phyloP scores from a whole-genome alignment of 2,797 vertebrate species.

The Mormyrops boulengeri region DNA sequence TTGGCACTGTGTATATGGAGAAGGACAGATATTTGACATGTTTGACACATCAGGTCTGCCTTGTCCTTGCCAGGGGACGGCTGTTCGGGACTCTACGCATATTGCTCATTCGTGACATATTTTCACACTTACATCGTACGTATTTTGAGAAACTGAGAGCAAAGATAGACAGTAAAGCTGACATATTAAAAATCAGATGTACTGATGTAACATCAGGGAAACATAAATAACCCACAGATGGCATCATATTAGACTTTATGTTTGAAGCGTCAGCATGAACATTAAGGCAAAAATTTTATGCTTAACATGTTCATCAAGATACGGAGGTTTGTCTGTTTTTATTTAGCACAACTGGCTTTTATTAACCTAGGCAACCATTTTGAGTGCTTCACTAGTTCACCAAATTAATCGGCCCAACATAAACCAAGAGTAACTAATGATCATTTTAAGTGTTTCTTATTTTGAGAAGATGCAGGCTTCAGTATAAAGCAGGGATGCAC shows the following conservation, averaged over 20 bases:
- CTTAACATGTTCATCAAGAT: neutral
- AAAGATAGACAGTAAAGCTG: neutral
- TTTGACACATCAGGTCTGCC: neutral
- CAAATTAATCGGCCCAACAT: neutral
- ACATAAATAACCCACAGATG: neutral
- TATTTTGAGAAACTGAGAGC: neutral
- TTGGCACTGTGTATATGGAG: neutral
- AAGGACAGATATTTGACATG: neutral
- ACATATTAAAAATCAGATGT: neutral
- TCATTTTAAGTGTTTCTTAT: neutral
- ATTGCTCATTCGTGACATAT: neutral
- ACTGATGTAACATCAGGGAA: neutral
- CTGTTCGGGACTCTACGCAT: neutral
- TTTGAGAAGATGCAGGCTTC: neutral
- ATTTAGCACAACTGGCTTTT: neutral
- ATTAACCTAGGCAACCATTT: neutral
- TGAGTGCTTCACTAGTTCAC: neutral
- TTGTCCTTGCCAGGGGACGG: neutral
- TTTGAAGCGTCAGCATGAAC: neutral
- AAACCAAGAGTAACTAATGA: neutral
- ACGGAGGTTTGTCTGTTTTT: neutral
- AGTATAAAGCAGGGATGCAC: neutral
- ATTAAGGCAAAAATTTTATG: neutral
- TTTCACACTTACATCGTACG: neutral
- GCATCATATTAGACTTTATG: neutral